These are phyloP conservation scores for Vulpes ferrilata DNA, from an alignment of 2,113 vertebrate species.

Conservation along the genomic window DNA sequence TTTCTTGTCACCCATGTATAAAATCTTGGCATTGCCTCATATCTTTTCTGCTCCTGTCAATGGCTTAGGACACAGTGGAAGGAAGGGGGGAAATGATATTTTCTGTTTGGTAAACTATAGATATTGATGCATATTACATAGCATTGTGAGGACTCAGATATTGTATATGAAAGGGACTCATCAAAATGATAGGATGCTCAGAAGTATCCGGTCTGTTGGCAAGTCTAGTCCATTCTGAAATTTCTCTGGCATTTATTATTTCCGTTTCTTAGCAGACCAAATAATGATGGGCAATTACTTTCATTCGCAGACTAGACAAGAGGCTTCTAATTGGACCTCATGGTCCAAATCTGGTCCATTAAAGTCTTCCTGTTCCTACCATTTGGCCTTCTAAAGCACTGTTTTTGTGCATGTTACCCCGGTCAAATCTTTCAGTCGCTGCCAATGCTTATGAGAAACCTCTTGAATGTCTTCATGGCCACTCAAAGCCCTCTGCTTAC, in stretches of 20 bases:
- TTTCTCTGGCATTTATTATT: neutral
- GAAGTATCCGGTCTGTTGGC: neutral
- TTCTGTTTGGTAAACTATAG: neutral
- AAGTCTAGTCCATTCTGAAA: neutral
- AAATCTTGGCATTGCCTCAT: neutral
- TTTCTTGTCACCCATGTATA: neutral
- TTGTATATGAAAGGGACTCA: accelerated
- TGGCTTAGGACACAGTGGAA: neutral
- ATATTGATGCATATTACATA: neutral
- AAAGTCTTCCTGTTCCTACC: accelerated
- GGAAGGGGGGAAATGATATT: neutral
- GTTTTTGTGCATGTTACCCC: neutral
- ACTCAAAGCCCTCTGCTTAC: neutral
- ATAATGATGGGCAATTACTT: neutral
- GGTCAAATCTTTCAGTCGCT: neutral
- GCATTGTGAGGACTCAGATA: neutral
- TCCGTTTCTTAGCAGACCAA: neutral
- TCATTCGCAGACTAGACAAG: too few species aligned
- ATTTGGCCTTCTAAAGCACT: neutral
- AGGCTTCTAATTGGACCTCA: neutral
- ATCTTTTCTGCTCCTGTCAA: neutral
- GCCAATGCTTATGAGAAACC: neutral
- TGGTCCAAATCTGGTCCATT: neutral
- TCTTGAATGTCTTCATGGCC: neutral
- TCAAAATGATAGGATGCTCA: neutral